These are phyloP conservation scores for Crenichthys baileyi DNA, from an alignment of 2,797 vertebrate species.

Conservation along the genomic window DNA sequence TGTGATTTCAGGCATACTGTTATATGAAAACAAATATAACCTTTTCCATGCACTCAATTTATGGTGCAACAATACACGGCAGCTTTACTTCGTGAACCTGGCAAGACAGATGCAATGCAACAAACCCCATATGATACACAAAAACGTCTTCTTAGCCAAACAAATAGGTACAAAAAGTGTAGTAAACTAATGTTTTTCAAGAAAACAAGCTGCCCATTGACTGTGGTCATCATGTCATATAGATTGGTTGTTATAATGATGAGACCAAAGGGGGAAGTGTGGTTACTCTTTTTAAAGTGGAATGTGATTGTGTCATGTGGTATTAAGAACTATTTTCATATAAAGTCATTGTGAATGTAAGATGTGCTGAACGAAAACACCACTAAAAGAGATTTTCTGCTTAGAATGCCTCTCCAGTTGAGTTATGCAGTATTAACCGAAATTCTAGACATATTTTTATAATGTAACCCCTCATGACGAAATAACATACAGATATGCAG, in stretches of 20 bases:
- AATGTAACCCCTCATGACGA: slow-evolving; percentile 18
- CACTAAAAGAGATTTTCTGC: slow-evolving; percentile 39
- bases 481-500: slow-evolving; percentile 5
- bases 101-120: slow-evolving; percentile 11
- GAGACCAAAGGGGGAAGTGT: background rate
- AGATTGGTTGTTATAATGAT: background rate
- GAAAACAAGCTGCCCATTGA: slow-evolving; percentile 2
- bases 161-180: slow-evolving; percentile 1
- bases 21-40: slow-evolving; percentile 16
- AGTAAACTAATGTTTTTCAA: background rate
- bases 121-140: slow-evolving; percentile 4
- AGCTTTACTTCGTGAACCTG: slow-evolving; percentile 5
- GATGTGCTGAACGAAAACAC: slow-evolving; percentile 33
- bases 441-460: slow-evolving; percentile 53
- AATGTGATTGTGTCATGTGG: slow-evolving; percentile 30
- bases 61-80: slow-evolving; percentile 11
- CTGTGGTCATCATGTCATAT: background rate
- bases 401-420: slow-evolving; percentile 32
- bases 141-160: slow-evolving; percentile 2
- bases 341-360: slow-evolving; percentile 59
- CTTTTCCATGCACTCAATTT: background rate
- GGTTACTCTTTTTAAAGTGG: slow-evolving; percentile 14
- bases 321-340: slow-evolving; percentile 34
- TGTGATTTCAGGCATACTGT: slow-evolving; percentile 4
- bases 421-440: slow-evolving; percentile 26